These are phyloP conservation scores for Novumbra hubbsi DNA, from an alignment of 2,797 vertebrate genomes.

Conservation along the genomic window DNA sequence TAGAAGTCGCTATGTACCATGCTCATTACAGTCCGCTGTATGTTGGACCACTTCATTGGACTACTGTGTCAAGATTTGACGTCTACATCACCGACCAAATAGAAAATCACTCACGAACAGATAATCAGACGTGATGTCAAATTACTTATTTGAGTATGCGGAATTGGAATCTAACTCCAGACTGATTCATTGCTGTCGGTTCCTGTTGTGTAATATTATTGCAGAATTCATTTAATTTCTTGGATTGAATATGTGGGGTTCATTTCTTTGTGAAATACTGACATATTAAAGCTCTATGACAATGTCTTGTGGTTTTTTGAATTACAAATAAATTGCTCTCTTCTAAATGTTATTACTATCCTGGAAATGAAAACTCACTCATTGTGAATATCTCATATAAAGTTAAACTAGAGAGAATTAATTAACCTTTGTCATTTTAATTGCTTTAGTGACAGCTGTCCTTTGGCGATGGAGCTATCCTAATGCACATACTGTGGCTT, in stretches of 20 bases:
- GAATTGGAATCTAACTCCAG: slow-evolving; percentile 7
- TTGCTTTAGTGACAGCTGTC: slow-evolving; percentile 77
- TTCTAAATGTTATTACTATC: slow-evolving; percentile 66
- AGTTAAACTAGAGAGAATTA: slow-evolving; percentile 73
- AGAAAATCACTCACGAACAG: slow-evolving; percentile 36
- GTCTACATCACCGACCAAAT: neutral
- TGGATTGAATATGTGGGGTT: slow-evolving; percentile 49
- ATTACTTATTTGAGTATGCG: slow-evolving; percentile 23
- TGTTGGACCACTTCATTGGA: neutral
- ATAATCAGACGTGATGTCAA: slow-evolving; percentile 31
- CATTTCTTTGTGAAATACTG: slow-evolving; percentile 47
- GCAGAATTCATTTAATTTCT: slow-evolving; percentile 54
- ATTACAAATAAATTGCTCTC: slow-evolving; percentile 67
- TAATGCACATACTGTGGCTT: slow-evolving; percentile 66
- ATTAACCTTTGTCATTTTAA: slow-evolving; percentile 80
- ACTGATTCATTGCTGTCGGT: slow-evolving; percentile 41
- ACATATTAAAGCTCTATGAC: slow-evolving; percentile 66
- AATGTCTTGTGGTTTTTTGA: slow-evolving; percentile 42
- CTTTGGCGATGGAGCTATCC: slow-evolving; percentile 66
- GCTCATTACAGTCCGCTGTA: neutral
- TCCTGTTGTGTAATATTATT: slow-evolving; percentile 47
- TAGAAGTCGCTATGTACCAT: neutral
- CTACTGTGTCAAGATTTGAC: neutral
- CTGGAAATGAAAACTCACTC: slow-evolving; percentile 68
- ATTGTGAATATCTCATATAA: slow-evolving; percentile 70